Evolutionary conservation across 2,797 vertebrate species (phyloP), one percentile per base, ranked within the genome.

Genomic region (Picus viridis): DNA sequence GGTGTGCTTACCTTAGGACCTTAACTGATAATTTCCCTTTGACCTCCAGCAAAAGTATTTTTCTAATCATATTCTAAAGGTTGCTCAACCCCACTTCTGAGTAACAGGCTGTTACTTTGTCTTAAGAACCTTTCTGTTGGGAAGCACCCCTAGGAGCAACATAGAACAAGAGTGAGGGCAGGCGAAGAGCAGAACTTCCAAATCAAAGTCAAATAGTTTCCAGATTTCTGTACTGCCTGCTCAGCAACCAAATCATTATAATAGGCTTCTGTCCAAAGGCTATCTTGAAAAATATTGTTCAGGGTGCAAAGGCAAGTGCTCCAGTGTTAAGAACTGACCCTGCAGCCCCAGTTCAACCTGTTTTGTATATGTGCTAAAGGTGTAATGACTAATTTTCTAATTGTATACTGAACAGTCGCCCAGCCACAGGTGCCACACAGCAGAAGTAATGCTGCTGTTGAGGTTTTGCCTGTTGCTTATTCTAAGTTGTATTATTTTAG

Each of bases 291-390:
- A 83, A 67, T 75, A 43, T 18, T 34, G 30, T 57, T 90, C 19
- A 41, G 47, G 30, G 12, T 85, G 23, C 32, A 63, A 81, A 76
- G 58, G 88, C 61, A 86, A 89, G 39, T 4, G 11, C 39, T 64
- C 2, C 64, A 30, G 12, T 80, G 43, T 70, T 72, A 45, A 85
- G 78, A 63, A 89, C 75, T 43, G 34, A 34, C 62, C 58, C 65
- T 64, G 70, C 57, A 92, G 74, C 45, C 79, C 79, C 54, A 88
- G 76, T 86, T 88, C 61, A 89, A 56, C 90, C 75, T 85, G 86
- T 85, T 92, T 47, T 34, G 29, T 14, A 13, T 71, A 69, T 23
- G 11, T 56, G 58, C 41, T 76, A 8, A 32, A 76, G 78, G 41
- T 51, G 11, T 70, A 82, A 70, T 47, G 39, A 83, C 76, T 91